Base-by-base conservation (phyloP, 2,888 invertebrate genomes). In the Cacoxenus indagator region DNA sequence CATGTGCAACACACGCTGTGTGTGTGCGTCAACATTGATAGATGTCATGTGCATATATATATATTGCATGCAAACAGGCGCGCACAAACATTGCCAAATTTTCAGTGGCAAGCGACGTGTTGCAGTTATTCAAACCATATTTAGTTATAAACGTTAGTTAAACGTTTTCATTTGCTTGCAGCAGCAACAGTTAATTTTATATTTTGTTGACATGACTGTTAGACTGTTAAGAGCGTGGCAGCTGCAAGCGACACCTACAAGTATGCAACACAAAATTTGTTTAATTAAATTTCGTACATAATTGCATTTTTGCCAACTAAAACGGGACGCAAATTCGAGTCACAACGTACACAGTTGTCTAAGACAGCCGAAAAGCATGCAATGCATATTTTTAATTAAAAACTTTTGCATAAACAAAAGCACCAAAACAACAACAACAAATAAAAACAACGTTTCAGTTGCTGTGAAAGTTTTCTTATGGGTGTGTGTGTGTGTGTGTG, bases 251-350 rank as follows among this genome's bases (percentile, higher is more conserved):
- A 24, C 24, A 71, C 71, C 71, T 65, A 65, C 48, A 65, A 59
- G 69, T 71, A 74, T 76, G 78, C 70, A 66, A 78, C 71, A 77
- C 78, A 67, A 77, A 78, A 80, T 80, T 73, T 80, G 77, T 82
- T 80, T 80, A 80, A 80, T 80, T 80, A 80, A 80, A 80, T 81
- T 71, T 67, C 68, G 68, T 27, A 64, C 46, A 45, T 54, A n/a
- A 65, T 65, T 29, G 31, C 22, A 45, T 43, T 43, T 61, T 61
- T 37, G 37, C 37, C 14, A 62, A 45, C 45, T 62, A 51, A 51
- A 48, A 51, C 29, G 69, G 65, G 61, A 64, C 54, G 64, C 46
- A 70, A 11, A 55, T 8, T 24, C 55, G 26, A 70, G 69, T 76
- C 69, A 11, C 37, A 37, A 61, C 27, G 67, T 55, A 22, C 43